phyloP scores from a whole-genome alignment of 2,888 invertebrate genomes.

The Andricus quercusramuli region DNA sequence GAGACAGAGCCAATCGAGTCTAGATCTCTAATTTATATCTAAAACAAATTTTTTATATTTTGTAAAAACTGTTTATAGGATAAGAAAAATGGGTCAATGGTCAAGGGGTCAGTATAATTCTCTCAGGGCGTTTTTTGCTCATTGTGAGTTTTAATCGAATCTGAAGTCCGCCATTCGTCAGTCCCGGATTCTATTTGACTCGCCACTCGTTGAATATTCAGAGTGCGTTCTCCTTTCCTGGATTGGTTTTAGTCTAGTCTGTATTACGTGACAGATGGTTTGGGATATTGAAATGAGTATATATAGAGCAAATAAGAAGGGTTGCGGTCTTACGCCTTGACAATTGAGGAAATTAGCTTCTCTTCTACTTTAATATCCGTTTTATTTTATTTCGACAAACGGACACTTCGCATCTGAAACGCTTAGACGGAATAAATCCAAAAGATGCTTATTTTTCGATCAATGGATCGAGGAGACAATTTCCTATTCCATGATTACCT shows the following conservation, averaged over 20 bases:
- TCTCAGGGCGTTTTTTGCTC: conserved; percentile 40
- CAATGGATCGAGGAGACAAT: conserved; percentile 8
- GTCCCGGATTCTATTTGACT: conserved; percentile 66
- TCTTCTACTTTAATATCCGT: conserved; percentile 22
- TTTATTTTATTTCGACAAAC: background rate
- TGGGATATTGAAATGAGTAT: conserved; percentile 14
- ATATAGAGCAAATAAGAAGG: conserved; percentile 30
- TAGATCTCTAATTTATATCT: background rate
- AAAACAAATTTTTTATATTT: background rate
- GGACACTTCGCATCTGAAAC: background rate
- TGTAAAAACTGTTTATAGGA: background rate
- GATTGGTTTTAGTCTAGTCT: conserved; percentile 12
- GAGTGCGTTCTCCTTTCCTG: background rate
- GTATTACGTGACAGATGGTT: conserved; percentile 29
- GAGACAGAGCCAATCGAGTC: background rate
- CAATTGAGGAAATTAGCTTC: conserved; percentile 26
- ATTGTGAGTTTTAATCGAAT: conserved; percentile 59
- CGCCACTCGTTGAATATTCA: conserved; percentile 43
- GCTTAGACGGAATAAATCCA: background rate
- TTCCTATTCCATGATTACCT: background rate
- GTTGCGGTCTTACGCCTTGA: conserved; percentile 24
- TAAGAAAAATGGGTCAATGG: conserved; percentile 50
- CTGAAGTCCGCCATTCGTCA: conserved; percentile 64
- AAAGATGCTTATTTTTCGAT: conserved; percentile 10
- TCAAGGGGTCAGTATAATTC: conserved; percentile 50